phyloP scores from a whole-genome alignment of 2,113 vertebrate genomes.

The Phycodurus eques region DNA sequence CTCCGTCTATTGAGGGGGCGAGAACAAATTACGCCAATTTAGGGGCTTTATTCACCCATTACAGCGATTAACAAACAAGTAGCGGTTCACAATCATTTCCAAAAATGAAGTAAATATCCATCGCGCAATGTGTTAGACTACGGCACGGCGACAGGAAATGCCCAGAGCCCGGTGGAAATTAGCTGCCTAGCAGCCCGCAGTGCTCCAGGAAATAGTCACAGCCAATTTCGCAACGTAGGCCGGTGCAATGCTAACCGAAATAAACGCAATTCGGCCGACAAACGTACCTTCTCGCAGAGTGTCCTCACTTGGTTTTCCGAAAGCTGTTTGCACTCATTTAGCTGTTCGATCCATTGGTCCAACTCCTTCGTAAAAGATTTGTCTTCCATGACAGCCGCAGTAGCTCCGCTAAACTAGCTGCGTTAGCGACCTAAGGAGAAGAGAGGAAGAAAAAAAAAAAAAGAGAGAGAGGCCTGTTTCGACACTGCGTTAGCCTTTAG shows the following conservation, averaged over 20 bases:
- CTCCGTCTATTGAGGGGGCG: slow-evolving; percentile 30
- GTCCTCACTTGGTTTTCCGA: slow-evolving; percentile 76
- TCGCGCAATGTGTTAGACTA: neutral
- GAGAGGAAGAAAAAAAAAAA: slow-evolving; percentile 20
- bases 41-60: slow-evolving; percentile 1
- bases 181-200: neutral
- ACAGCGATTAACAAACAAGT: neutral
- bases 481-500: slow-evolving; percentile 48
- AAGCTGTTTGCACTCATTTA: slow-evolving; percentile 78
- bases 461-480: slow-evolving; percentile 34
- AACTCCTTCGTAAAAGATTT: slow-evolving; percentile 77
- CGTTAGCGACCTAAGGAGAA: slow-evolving; percentile 47
- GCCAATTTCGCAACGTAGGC: slow-evolving; percentile 38
- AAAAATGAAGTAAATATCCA: too few relatives aligned
- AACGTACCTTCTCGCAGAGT: slow-evolving; percentile 75
- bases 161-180: neutral
- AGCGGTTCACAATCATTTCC: neutral
- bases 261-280: too few relatives aligned
- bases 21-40: slow-evolving; percentile 1
- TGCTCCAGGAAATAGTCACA: slow-evolving; percentile 48
- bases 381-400: slow-evolving; percentile 72
- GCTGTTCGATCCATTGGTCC: slow-evolving; percentile 78
- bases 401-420: slow-evolving; percentile 51
- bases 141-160: too few relatives aligned
- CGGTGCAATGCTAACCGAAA: neutral